Conservation (phyloP, 2,888 invertebrate genomes). For the Pelosia muscerda region DNA sequence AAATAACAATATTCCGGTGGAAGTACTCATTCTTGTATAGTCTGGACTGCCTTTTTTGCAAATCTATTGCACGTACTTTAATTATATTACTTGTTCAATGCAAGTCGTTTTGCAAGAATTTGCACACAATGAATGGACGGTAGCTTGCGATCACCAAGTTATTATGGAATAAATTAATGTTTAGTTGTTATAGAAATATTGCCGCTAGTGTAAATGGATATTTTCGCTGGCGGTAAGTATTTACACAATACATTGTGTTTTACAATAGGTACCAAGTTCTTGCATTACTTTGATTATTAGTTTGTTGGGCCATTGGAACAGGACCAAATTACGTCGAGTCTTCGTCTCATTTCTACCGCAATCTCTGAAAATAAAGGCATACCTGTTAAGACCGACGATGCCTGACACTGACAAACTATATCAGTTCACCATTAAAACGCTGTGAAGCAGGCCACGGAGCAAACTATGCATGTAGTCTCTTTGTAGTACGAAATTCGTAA, state of each 20-base stretch:
- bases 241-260: neutral
- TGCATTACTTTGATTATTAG: no score
- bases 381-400: no score
- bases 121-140: neutral
- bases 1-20: neutral
- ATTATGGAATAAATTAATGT: neutral
- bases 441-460: no score
- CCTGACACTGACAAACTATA: no score
- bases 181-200: conserved; percentile 3
- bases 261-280: no score
- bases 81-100: neutral
- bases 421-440: no score
- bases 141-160: neutral
- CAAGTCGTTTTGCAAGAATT: conserved; percentile 1
- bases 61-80: neutral
- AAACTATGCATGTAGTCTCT: no score
- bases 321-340: no score
- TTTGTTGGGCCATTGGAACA: no score
- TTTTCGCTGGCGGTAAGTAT: neutral
- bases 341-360: no score
- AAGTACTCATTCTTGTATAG: neutral
- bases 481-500: no score
- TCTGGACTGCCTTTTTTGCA: neutral
- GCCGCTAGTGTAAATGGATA: neutral
- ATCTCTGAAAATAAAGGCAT: no score